phyloP scores from a whole-genome alignment of 2,113 vertebrate species.

The Bothrops jararaca region DNA sequence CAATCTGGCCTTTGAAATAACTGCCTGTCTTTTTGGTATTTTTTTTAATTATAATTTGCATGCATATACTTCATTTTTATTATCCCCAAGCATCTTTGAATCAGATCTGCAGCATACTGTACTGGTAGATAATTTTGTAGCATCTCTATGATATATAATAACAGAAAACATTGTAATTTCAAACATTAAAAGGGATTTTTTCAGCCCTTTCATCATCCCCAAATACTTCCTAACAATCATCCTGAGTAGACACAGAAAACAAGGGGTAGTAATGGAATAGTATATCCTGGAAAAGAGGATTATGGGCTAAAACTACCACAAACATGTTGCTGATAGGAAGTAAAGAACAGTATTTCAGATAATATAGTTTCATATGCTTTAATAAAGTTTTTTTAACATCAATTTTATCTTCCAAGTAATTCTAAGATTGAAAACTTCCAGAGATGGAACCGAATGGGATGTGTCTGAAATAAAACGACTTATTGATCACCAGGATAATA shows the following conservation, averaged over 20 bases:
- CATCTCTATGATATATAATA: neutral
- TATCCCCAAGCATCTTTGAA: neutral
- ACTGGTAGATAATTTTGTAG: neutral
- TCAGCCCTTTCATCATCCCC: neutral
- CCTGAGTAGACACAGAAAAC: neutral
- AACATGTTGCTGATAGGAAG: neutral
- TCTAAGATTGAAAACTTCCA: slow-evolving; percentile 76
- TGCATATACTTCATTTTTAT: too few species aligned
- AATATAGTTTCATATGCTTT: neutral
- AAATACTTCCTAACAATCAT: neutral
- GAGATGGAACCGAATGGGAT: slow-evolving; percentile 65
- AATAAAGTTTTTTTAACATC: slow-evolving; percentile 18
- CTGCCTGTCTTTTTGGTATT: too few species aligned
- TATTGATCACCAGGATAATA: slow-evolving; percentile 86
- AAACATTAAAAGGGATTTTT: neutral
- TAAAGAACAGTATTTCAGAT: neutral
- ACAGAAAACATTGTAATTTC: neutral
- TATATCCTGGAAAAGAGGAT: neutral
- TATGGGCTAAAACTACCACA: neutral
- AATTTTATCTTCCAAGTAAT: slow-evolving; percentile 76
- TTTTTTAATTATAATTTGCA: too few species aligned
- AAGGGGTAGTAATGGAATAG: neutral
- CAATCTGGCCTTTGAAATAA: too few species aligned
- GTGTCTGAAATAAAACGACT: slow-evolving; percentile 79
- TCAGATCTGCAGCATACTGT: neutral